Conservation (phyloP, 1,140 invertebrate genomes). For the Cherax quadricarinatus region DNA sequence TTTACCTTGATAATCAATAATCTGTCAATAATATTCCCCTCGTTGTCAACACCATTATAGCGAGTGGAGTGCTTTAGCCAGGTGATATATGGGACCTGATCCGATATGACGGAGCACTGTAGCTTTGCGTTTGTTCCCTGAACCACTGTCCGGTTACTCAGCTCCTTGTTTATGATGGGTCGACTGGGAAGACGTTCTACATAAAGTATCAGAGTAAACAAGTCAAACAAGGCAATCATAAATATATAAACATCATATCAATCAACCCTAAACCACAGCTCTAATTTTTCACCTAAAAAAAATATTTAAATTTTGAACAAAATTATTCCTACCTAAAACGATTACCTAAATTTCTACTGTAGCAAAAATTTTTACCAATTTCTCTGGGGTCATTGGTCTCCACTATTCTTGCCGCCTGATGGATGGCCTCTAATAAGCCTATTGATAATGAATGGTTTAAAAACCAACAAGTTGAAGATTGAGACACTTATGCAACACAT, state of each 20-base stretch:
- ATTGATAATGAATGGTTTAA: no score
- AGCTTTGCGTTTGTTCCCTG: constrained; percentile 53
- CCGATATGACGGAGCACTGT: constrained; percentile 67
- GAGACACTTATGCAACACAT: no score
- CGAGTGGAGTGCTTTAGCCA: constrained; percentile 74
- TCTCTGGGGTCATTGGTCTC: no score
- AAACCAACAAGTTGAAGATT: no score
- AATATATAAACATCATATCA: background rate
- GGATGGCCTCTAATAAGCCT: no score
- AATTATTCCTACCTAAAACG: no score
- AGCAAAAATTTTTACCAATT: no score
- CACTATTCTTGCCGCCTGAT: no score
- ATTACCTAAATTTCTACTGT: no score
- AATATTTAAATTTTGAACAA: no score
- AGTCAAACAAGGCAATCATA: background rate
- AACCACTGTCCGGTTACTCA: constrained; percentile 70
- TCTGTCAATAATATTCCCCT: constrained; percentile 63
- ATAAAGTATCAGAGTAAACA: background rate
- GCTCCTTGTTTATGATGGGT: constrained; percentile 71
- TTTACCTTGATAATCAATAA: constrained; percentile 65
- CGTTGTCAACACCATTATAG: constrained; percentile 51
- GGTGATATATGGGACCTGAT: constrained; percentile 75
- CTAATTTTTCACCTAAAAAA: no score
- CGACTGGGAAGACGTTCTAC: constrained; percentile 70
- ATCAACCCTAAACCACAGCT: background rate